A percentile compares a stretch with the other conserved stretches of the same genome.
Evolutionary conservation across 2,888 invertebrate genomes (phyloP).

Genomic region (Trichogramma dendrolimi): DNA sequence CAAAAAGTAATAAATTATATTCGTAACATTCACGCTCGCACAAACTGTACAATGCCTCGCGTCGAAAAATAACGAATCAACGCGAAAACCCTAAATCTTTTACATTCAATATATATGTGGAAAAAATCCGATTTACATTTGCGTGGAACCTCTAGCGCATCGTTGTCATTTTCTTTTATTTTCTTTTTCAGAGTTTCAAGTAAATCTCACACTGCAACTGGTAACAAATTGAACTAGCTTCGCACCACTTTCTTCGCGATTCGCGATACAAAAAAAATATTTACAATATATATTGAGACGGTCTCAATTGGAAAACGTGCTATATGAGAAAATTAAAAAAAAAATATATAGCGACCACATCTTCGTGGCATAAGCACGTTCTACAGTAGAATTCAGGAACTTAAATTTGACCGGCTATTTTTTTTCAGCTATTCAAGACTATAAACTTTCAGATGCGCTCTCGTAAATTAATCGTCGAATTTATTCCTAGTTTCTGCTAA

Average conservation of each 20-base stretch:
- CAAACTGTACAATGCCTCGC: conserved; percentile 36
- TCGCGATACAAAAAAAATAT: conserved; percentile 35
- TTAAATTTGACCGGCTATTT: conserved; percentile 35
- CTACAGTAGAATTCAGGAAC: conserved; percentile 34
- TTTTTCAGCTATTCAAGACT: conserved; percentile 20
- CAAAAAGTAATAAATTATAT: conserved; percentile 51
- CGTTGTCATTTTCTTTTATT: conserved; percentile 13
- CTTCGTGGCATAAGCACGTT: conserved; percentile 28
- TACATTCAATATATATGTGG: neutral
- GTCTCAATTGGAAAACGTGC: conserved; percentile 33
- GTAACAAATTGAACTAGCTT: conserved; percentile 47
- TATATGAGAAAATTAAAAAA: conserved; percentile 2
- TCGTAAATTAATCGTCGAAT: conserved; percentile 23
- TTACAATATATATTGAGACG: conserved; percentile 35
- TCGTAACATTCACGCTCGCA: conserved; percentile 40
- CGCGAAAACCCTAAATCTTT: too few species aligned
- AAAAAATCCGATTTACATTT: conserved; percentile 13
- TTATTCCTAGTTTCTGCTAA: conserved; percentile 26
- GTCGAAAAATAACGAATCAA: conserved; percentile 33
- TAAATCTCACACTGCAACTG: conserved; percentile 42
- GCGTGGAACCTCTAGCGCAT: conserved; percentile 23
- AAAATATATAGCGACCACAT: neutral
- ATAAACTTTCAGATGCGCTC: conserved; percentile 26
- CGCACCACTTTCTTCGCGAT: conserved; percentile 39
- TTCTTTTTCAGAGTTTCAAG: conserved; percentile 25